These are phyloP conservation scores for Siphlonurus alternatus DNA, from an alignment of 2,888 invertebrate genomes.

Conservation along the genomic window DNA sequence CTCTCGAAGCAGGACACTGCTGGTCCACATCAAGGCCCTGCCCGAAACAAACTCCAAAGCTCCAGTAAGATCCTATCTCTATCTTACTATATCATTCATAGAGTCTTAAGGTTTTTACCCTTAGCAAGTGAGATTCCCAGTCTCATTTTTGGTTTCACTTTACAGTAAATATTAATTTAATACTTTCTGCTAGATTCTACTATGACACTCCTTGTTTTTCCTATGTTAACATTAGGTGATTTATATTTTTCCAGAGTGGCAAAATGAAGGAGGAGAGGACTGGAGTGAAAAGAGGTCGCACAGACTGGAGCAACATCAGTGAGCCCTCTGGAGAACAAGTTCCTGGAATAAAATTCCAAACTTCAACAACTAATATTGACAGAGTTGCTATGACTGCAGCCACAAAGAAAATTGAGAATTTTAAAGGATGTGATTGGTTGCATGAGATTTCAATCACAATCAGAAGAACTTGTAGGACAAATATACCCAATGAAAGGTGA, in stretches of 20 bases:
- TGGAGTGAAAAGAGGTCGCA: neutral
- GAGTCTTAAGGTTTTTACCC: too few relatives aligned
- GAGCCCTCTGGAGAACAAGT: neutral
- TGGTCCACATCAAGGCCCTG: constrained; percentile 60
- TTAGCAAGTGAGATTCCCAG: neutral
- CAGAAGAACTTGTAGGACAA: constrained; percentile 53
- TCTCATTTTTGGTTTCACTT: neutral
- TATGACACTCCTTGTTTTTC: too few relatives aligned
- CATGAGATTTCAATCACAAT: constrained; percentile 83
- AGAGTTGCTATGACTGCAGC: neutral
- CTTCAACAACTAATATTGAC: neutral
- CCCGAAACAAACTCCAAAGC: constrained; percentile 45
- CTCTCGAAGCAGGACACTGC: constrained; percentile 57
- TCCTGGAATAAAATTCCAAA: neutral
- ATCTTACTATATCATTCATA: too few relatives aligned
- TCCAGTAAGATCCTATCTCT: too few relatives aligned
- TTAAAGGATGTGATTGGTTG: constrained; percentile 72
- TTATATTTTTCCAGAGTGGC: constrained; percentile 12
- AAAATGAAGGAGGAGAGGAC: constrained; percentile 19
- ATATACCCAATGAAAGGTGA: constrained; percentile 44
- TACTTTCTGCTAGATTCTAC: too few relatives aligned
- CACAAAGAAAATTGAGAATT: constrained; percentile 20
- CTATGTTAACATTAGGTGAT: too few relatives aligned
- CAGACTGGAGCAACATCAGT: neutral
- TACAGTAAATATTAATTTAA: too few relatives aligned